A percentile compares a stretch with the other conserved stretches of the same genome.
These are phyloP conservation scores for Tenthredo mesomela DNA, from an alignment of 2,888 invertebrate species.

Conservation along the genomic window DNA sequence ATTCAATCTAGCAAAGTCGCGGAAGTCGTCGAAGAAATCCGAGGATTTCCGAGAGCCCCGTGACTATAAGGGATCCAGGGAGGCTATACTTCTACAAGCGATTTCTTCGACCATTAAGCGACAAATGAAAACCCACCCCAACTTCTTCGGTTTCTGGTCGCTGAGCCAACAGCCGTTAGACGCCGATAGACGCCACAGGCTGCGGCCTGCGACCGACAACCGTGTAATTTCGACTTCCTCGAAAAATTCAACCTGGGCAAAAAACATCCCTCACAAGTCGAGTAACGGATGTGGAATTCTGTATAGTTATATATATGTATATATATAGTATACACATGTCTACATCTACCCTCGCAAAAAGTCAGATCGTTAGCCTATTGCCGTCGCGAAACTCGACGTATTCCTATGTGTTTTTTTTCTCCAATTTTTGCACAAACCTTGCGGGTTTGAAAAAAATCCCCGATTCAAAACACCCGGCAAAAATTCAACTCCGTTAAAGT, in stretches of 20 bases:
- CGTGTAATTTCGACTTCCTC: constrained; percentile 70
- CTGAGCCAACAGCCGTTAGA: constrained; percentile 52
- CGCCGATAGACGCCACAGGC: constrained; percentile 47
- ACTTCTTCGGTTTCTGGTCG: constrained; percentile 57
- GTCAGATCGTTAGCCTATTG: background rate
- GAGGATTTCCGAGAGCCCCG: constrained; percentile 20
- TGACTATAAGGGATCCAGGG: constrained; percentile 44
- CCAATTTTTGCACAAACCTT: background rate
- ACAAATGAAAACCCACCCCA: constrained; percentile 59
- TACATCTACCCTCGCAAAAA: background rate
- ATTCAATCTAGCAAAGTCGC: constrained; percentile 40
- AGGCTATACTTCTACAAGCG: constrained; percentile 60
- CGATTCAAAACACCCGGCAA: background rate
- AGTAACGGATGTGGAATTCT: constrained; percentile 31
- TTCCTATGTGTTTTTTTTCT: background rate
- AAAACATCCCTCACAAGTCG: constrained; percentile 26
- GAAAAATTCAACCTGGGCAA: constrained; percentile 30
- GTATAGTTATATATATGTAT: background rate
- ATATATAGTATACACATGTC: background rate
- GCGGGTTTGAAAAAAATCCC: background rate
- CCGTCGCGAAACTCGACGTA: background rate
- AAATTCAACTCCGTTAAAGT: background rate
- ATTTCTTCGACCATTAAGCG: constrained; percentile 66
- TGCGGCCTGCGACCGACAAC: constrained; percentile 72
- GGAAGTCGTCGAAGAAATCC: constrained; percentile 46